Conservation (phyloP, 1,140 invertebrate genomes). For the Ephestia elutella region DNA sequence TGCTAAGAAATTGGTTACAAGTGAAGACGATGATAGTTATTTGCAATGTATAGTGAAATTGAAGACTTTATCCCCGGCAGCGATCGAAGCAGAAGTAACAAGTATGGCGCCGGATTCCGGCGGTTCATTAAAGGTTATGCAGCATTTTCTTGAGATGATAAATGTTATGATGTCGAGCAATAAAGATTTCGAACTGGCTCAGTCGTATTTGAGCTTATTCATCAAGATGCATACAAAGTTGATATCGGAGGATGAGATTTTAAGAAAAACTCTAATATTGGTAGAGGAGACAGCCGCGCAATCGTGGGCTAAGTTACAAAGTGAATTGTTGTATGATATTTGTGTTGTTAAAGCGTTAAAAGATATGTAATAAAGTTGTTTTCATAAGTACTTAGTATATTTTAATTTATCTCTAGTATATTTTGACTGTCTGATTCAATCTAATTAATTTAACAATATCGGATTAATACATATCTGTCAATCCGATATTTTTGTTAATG, state of each 20-base stretch:
- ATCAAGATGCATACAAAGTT: constrained; percentile 87
- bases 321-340: constrained; percentile 84
- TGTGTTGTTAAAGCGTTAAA: constrained; percentile 85
- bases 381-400: neutral
- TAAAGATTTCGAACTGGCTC: constrained; percentile 92
- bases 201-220: constrained; percentile 94
- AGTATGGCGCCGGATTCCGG: constrained; percentile 83
- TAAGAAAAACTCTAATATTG: constrained; percentile 76
- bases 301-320: constrained; percentile 81
- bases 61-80: constrained; percentile 88
- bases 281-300: constrained; percentile 76
- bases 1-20: constrained; percentile 76
- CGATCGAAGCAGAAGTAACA: constrained; percentile 93
- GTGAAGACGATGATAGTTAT: constrained; percentile 70
- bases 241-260: constrained; percentile 75
- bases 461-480: no score
- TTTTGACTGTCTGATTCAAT: no score
- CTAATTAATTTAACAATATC: no score
- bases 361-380: constrained; percentile 74
- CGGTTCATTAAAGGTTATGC: constrained; percentile 80
- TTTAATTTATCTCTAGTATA: neutral
- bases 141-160: constrained; percentile 88
- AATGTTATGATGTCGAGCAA: constrained; percentile 83
- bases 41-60: constrained; percentile 80
- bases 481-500: no score